Evolutionary conservation across 2,888 invertebrate species (phyloP), one percentile per base, ranked within the genome.

Genomic region (Caenorhabditis drosophilae): DNA sequence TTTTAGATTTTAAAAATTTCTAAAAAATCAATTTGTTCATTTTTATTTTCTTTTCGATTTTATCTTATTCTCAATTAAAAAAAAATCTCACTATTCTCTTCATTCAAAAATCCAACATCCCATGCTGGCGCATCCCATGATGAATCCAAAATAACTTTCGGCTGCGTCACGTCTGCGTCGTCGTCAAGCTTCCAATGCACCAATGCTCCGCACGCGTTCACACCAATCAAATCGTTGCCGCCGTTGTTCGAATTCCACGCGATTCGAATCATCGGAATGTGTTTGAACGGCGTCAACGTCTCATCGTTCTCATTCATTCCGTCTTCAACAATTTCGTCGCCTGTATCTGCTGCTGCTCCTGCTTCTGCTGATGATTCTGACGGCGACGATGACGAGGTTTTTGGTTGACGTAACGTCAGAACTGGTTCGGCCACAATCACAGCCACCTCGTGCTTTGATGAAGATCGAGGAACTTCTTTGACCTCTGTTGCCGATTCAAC

Each of bases 131-230:
- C 69, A 2, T 44, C 27, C 72, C 72, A 72, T 4, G 44, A 41
- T 0, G 16, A 12, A 12, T 63, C 60, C 3, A 44, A 31, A 16
- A 50, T 27, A 3, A 57, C 1, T 3, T 42, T 40, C n/a, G 69
- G 63, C 15, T 41, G 31, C 0, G 38, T 48, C 16, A 52, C 16
- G 25, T 58, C 50, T 7, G 18, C 58, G 2, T 56, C 46, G 20
- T 69, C 18, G 40, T 69, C 46, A 69, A 69, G 69, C n/a, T n/a
- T n/a, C n/a, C n/a, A n/a, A n/a, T n/a, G n/a, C 11, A 67, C 16
- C 6, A 58, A 16, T 34, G 4, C 7, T 40, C 56, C 57, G 15
- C 38, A 35, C 1, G 69, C 69, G 15, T 56, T 53, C 1, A 61
- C 20, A 0, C 48, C 72, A 2, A 50, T 62, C 1, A 72, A 15